Evolutionary conservation across 1,140 invertebrate genomes (phyloP).

Genomic region (Acyrthosiphon pisum): DNA sequence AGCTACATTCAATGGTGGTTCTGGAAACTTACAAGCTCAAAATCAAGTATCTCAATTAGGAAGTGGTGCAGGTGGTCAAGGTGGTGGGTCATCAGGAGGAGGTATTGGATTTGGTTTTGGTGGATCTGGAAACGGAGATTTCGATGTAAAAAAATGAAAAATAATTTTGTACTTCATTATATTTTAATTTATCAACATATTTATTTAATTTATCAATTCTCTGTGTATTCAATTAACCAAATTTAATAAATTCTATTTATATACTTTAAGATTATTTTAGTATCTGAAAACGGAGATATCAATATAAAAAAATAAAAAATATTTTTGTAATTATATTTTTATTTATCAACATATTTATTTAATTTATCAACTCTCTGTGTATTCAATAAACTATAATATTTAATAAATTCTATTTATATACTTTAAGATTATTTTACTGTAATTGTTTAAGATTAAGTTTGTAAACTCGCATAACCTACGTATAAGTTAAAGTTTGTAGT

Average conservation of each 20-base stretch:
- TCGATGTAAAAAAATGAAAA: neutral
- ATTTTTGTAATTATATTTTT: neutral
- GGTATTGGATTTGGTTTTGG: constrained; percentile 21
- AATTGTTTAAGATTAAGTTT: neutral
- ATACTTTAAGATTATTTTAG: neutral
- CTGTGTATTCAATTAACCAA: neutral
- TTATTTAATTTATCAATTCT: neutral
- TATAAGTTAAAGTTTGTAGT: neutral
- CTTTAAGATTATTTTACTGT: neutral
- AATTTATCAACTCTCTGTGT: neutral
- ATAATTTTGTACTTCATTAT: neutral
- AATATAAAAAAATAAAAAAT: neutral
- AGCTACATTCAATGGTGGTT: constrained; percentile 51
- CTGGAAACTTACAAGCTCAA: neutral
- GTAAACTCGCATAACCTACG: neutral
- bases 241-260: neutral
- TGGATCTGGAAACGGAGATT: neutral
- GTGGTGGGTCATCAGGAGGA: neutral
- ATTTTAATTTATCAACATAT: neutral
- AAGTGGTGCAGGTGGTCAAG: neutral
- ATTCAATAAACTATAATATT: neutral
- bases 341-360: neutral
- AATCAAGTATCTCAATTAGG: constrained; percentile 2
- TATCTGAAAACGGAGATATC: neutral
- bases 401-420: neutral